phyloP scores from a whole-genome alignment of 2,797 vertebrate genomes.

The Alfaro cultratus region DNA sequence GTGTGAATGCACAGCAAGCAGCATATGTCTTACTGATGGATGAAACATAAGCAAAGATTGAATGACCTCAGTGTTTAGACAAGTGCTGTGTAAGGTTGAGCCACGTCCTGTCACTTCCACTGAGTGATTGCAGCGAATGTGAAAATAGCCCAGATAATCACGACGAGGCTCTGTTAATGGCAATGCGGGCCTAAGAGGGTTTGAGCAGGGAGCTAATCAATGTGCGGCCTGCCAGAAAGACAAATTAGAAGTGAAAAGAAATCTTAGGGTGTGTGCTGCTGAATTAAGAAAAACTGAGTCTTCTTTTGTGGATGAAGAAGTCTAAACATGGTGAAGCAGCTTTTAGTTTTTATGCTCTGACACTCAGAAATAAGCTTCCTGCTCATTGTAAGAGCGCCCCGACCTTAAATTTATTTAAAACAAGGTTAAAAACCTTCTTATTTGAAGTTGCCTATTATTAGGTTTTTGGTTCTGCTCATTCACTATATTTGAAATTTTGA shows the following conservation, averaged over 20 bases:
- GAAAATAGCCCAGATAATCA: constrained; percentile 33
- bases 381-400: too few relatives aligned
- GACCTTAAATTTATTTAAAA: too few relatives aligned
- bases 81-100: constrained; percentile 42
- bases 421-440: too few relatives aligned
- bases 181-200: constrained; percentile 7
- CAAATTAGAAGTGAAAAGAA: constrained; percentile 23
- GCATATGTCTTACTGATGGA: constrained; percentile 68
- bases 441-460: too few relatives aligned
- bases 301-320: constrained; percentile 23
- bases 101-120: constrained; percentile 40
- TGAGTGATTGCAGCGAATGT: constrained; percentile 54
- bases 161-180: constrained; percentile 20
- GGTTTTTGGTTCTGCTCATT: too few relatives aligned
- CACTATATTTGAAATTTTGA: too few relatives aligned
- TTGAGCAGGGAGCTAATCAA: constrained; percentile 28
- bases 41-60: constrained; percentile 49
- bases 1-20: constrained; percentile 40
- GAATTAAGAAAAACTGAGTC: constrained; percentile 9
- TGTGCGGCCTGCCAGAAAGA: constrained; percentile 22
- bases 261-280: constrained; percentile 3
- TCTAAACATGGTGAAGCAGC: too few relatives aligned
- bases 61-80: constrained; percentile 52
- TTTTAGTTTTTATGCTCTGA: too few relatives aligned
- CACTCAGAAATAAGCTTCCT: too few relatives aligned